These are phyloP conservation scores for Phallusia fumigata DNA, from an alignment of 23 tunicate genomes.

Conservation along the genomic window DNA sequence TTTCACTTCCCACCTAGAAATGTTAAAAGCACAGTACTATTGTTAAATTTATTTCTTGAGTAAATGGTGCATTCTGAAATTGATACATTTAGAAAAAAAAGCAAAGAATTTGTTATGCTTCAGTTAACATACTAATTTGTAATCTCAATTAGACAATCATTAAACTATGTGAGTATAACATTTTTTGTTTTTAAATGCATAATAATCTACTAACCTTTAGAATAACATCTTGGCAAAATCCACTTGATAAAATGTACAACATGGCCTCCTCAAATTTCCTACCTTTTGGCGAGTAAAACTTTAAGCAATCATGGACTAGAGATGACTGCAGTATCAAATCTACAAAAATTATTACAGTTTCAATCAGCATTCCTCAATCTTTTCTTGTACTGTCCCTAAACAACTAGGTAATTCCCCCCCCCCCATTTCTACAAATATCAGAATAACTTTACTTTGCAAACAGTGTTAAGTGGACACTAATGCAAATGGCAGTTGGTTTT, in stretches of 20 bases:
- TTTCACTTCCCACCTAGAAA: slow-evolving; percentile 23
- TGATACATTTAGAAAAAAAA: neutral
- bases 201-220: neutral
- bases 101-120: neutral
- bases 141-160: neutral
- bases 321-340: neutral
- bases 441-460: no score
- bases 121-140: neutral
- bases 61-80: no score
- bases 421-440: no score
- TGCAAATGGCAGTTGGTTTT: no score
- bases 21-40: neutral
- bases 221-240: neutral
- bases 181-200: no score
- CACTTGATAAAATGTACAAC: neutral
- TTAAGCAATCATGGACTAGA: neutral
- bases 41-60: no score
- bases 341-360: no score
- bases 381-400: no score
- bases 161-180: neutral
- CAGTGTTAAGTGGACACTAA: no score
- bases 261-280: neutral
- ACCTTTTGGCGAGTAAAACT: neutral
- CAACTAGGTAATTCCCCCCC: no score
- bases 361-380: no score